Conservation (phyloP, 2,113 vertebrate genomes). For the Labeo catla region DNA sequence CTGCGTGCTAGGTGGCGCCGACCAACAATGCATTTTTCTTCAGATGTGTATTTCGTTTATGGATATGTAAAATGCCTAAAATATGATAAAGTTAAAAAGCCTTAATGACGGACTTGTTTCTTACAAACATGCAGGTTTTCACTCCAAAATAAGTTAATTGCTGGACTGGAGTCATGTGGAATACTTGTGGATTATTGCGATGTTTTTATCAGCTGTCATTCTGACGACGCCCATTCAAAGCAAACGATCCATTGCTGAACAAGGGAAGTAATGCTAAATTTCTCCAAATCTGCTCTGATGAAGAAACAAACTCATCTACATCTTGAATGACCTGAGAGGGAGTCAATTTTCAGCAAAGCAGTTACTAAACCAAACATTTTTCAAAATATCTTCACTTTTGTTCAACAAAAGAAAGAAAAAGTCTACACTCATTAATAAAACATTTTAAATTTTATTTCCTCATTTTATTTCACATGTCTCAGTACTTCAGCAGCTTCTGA, state of each 20-base stretch:
- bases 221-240: too few species aligned
- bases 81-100: not conserved
- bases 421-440: slow-evolving; percentile 18
- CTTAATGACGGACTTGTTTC: not conserved
- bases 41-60: too few species aligned
- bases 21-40: too few species aligned
- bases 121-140: not conserved
- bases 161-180: too few species aligned
- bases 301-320: not conserved
- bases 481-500: slow-evolving; percentile 75
- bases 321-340: not conserved
- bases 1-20: too few species aligned
- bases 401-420: not conserved
- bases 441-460: slow-evolving; percentile 9
- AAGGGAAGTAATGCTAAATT: not conserved
- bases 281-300: not conserved
- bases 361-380: not conserved
- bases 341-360: not conserved
- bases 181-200: not conserved
- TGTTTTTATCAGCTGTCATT: not conserved
- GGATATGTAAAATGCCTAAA: too few species aligned
- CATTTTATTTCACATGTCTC: slow-evolving; percentile 57
- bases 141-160: not conserved
- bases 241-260: not conserved
- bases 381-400: not conserved